Percentiles rank a stretch among this genome's conserved stretches.
Evolutionary conservation across 2,888 invertebrate species (phyloP).

Genomic region (Acleris emargana): DNA sequence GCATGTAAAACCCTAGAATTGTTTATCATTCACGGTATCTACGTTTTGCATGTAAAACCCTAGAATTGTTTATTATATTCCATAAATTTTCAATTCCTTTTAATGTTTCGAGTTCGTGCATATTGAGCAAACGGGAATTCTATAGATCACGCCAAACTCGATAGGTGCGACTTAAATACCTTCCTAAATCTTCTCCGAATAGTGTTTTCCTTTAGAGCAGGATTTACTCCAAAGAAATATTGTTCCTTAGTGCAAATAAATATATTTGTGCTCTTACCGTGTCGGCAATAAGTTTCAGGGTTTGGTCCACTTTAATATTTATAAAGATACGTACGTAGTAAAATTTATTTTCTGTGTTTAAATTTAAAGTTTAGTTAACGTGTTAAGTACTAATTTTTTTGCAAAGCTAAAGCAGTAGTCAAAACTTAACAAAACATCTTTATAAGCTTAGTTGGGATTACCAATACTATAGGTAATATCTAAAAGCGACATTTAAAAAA

Average conservation of each 20-base stretch:
- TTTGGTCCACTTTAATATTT: neutral
- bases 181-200: slow-evolving; percentile 22
- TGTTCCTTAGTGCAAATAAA: slow-evolving; percentile 18
- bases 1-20: no score
- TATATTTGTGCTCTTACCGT: slow-evolving; percentile 22
- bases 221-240: slow-evolving; percentile 14
- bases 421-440: no score
- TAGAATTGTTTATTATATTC: neutral
- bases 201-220: slow-evolving; percentile 19
- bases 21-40: no score
- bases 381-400: no score
- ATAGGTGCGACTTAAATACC: slow-evolving; percentile 20
- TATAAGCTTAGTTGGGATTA: no score
- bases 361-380: no score
- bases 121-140: neutral
- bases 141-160: slow-evolving; percentile 20
- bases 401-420: no score
- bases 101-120: neutral
- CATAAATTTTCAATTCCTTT: neutral
- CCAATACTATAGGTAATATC: no score
- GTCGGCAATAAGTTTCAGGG: slow-evolving; percentile 6
- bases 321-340: no score
- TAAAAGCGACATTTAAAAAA: no score
- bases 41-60: no score
- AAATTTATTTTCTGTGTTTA: no score